phyloP scores from a whole-genome alignment of 2,113 vertebrate genomes.

The Nicator chloris region DNA sequence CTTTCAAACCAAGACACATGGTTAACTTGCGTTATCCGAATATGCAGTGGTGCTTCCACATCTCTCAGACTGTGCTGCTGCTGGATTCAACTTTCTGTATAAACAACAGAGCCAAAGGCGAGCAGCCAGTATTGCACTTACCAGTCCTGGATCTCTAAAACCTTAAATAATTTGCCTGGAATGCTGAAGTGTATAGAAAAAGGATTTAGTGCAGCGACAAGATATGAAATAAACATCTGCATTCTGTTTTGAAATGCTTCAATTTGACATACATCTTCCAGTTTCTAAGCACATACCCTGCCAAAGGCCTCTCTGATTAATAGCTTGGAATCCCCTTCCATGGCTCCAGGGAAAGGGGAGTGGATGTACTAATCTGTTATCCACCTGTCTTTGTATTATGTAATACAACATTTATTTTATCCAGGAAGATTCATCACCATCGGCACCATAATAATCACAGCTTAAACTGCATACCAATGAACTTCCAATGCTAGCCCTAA shows the following conservation, averaged over 20 bases:
- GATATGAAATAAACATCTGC: constrained; percentile 24
- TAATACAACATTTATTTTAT: constrained; percentile 46
- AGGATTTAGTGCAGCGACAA: background rate
- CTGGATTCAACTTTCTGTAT: background rate
- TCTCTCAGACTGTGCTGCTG: background rate
- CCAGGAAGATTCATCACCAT: background rate
- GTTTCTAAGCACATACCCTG: background rate
- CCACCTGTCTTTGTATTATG: constrained; percentile 18
- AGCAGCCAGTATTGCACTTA: background rate
- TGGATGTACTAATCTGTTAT: constrained; percentile 36
- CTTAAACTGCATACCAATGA: constrained; percentile 8
- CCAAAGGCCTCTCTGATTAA: constrained; percentile 20
- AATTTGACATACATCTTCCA: background rate
- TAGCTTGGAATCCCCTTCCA: background rate
- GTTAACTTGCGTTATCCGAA: background rate
- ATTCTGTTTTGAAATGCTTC: constrained; percentile 15
- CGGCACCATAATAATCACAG: constrained; percentile 26
- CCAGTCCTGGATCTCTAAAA: background rate
- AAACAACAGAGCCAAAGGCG: background rate
- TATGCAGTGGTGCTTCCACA: background rate
- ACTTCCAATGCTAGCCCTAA: background rate
- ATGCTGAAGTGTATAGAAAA: background rate
- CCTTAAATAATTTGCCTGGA: constrained; percentile 5
- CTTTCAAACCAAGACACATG: background rate
- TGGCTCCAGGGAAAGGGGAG: background rate